phyloP scores from a whole-genome alignment of 2,113 vertebrate species.

The Dasyornis broadbenti region DNA sequence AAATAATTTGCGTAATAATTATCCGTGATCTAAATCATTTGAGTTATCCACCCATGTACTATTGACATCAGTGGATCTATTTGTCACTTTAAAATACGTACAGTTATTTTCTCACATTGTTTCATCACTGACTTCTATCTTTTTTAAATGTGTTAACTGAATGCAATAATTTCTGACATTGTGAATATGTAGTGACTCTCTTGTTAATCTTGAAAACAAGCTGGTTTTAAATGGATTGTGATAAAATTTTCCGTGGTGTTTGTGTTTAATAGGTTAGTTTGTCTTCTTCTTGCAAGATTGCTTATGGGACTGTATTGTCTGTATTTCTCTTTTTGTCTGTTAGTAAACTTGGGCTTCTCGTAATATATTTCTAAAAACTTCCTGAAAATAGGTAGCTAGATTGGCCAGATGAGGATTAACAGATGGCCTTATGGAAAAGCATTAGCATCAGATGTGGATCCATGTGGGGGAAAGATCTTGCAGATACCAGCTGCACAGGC shows the following conservation, averaged over 20 bases:
- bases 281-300: background rate
- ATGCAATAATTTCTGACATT: background rate
- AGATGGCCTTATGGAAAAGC: background rate
- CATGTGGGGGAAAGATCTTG: background rate
- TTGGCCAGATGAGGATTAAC: background rate
- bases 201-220: background rate
- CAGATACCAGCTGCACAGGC: background rate
- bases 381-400: background rate
- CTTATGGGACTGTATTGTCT: background rate
- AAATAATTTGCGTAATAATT: background rate
- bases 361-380: background rate
- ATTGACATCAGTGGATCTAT: background rate
- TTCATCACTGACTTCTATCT: background rate
- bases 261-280: background rate
- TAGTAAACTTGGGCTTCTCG: background rate
- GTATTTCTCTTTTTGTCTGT: background rate
- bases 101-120: background rate
- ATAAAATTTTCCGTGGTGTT: background rate
- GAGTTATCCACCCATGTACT: background rate
- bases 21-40: background rate
- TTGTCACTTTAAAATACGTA: background rate
- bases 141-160: background rate
- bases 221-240: background rate
- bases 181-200: background rate
- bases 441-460: background rate